Percentiles rank a stretch among this genome's conserved stretches.
These are phyloP conservation scores for Muscicapa comitata DNA, from an alignment of 2,797 vertebrate species.

Conservation along the genomic window DNA sequence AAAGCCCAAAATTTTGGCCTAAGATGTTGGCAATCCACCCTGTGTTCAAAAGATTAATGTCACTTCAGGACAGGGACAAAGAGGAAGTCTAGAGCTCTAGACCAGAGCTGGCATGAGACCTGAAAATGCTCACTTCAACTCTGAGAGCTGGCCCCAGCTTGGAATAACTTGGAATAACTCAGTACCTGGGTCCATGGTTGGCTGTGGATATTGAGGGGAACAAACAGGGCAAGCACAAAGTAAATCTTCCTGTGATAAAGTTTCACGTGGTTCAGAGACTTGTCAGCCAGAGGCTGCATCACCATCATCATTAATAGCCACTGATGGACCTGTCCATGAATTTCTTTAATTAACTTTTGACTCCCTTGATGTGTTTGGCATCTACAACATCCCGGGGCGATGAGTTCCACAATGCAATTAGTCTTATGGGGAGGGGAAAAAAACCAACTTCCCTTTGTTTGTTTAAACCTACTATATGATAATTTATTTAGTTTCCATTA, in stretches of 20 bases:
- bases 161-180: background rate
- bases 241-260: slow-evolving; percentile 2
- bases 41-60: slow-evolving; percentile 24
- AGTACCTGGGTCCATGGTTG: background rate
- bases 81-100: background rate
- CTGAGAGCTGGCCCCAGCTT: background rate
- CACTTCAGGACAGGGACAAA: slow-evolving; percentile 24
- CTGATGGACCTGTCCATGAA: slow-evolving; percentile 12
- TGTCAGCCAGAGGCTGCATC: slow-evolving; percentile 10
- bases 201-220: background rate
- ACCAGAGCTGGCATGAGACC: background rate
- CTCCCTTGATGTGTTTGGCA: slow-evolving; percentile 1
- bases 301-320: slow-evolving; percentile 36
- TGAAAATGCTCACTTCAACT: background rate
- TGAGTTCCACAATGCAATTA: slow-evolving; percentile 46
- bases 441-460: background rate
- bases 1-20: slow-evolving; percentile 11
- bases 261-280: background rate
- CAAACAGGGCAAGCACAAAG: background rate
- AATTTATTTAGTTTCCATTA: slow-evolving; percentile 27
- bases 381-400: slow-evolving; percentile 32
- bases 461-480: background rate
- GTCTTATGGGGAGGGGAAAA: background rate
- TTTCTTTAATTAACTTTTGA: slow-evolving; percentile 60
- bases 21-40: background rate